These are phyloP conservation scores for Metopolophium dirhodum DNA, from an alignment of 1,140 invertebrate species.

Conservation along the genomic window DNA sequence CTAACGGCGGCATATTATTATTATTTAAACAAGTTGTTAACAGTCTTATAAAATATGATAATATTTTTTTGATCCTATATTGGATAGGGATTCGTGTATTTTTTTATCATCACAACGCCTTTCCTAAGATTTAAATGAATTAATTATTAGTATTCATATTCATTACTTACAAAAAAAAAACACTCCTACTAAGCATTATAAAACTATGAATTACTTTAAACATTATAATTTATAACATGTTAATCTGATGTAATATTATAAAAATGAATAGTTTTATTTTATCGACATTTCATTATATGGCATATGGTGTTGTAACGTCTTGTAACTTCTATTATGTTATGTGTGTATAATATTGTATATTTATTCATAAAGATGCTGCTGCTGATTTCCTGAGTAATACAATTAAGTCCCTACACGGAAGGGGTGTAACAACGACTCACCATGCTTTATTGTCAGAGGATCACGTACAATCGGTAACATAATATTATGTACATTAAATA, in stretches of 20 bases:
- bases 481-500: background rate
- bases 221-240: background rate
- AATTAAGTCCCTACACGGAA: conserved; percentile 50
- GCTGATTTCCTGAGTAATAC: conserved; percentile 46
- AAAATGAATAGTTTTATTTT: background rate
- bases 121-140: background rate
- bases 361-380: conserved; percentile 35
- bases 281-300: background rate
- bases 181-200: background rate
- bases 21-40: conserved; percentile 14
- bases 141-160: background rate
- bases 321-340: background rate
- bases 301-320: background rate
- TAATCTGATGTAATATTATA: background rate
- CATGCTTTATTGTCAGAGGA: background rate
- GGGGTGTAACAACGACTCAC: conserved; percentile 44
- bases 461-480: conserved; percentile 46
- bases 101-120: background rate
- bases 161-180: background rate
- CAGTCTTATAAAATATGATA: background rate
- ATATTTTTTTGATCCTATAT: background rate
- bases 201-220: background rate
- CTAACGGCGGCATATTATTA: background rate
- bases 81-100: background rate
- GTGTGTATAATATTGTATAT: background rate